These are phyloP conservation scores for Microcebus ravelobensis DNA, from an alignment of 2,113 vertebrate genomes.

Conservation along the genomic window DNA sequence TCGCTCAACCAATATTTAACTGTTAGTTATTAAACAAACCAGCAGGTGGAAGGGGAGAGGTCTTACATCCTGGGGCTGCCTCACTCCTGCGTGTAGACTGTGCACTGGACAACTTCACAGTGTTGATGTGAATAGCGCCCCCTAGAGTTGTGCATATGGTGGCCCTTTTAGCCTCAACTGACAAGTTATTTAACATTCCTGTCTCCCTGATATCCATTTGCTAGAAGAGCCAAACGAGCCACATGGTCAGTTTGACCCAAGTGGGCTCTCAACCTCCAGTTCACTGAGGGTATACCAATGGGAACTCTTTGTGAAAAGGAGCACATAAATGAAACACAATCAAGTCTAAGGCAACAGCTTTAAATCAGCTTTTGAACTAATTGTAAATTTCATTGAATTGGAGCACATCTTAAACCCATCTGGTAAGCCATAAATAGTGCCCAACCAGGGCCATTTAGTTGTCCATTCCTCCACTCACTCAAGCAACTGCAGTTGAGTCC, in stretches of 20 bases:
- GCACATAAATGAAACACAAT: neutral
- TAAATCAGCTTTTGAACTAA: neutral
- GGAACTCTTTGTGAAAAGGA: neutral
- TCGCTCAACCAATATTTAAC: neutral
- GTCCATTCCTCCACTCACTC: neutral
- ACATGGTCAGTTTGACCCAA: neutral
- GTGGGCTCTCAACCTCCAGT: neutral
- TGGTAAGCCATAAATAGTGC: neutral
- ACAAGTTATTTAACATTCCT: neutral
- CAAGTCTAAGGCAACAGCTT: neutral
- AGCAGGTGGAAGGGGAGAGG: neutral
- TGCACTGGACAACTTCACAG: neutral
- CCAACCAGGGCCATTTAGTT: neutral
- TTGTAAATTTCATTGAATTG: neutral
- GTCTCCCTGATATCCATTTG: neutral
- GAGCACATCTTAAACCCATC: neutral
- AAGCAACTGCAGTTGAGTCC: neutral
- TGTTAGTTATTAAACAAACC: neutral
- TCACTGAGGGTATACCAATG: neutral
- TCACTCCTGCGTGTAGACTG: neutral
- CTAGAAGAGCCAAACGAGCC: neutral
- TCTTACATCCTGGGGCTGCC: neutral
- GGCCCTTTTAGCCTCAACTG: neutral
- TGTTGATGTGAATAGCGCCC: neutral
- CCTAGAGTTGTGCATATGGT: neutral